A percentile compares a stretch with the other conserved stretches of the same genome.
These are phyloP conservation scores for Brachionus paranguensis DNA, from an alignment of 1,140 invertebrate genomes.

Conservation along the genomic window DNA sequence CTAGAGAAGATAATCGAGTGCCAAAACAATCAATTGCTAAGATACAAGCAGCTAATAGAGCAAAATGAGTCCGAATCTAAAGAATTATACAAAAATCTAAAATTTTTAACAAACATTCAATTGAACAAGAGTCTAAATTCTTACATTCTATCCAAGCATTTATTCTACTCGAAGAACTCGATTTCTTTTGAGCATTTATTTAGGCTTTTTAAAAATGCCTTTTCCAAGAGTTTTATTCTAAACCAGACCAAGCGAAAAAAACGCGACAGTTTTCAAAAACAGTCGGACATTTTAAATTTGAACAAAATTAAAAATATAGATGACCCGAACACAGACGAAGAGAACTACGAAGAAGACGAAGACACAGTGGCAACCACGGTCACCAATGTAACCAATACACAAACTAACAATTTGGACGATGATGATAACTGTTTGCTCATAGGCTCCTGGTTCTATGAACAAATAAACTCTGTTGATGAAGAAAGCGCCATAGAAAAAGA, in stretches of 20 bases:
- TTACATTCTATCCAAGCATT: neutral
- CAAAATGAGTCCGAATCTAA: neutral
- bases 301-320: slow-evolving; percentile 37
- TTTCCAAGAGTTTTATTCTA: neutral
- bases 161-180: neutral
- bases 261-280: neutral
- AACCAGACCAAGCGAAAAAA: neutral
- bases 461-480: neutral
- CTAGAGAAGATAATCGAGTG: neutral
- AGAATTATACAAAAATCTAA: neutral
- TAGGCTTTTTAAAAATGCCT: neutral
- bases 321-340: slow-evolving; percentile 22
- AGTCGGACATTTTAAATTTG: neutral
- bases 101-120: neutral
- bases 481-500: neutral
- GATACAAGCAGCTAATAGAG: neutral
- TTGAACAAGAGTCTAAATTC: neutral
- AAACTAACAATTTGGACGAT: neutral
- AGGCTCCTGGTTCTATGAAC: slow-evolving; percentile 28
- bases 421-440: neutral
- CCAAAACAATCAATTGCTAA: neutral
- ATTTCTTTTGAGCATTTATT: neutral
- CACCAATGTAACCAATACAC: neutral
- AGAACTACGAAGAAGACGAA: neutral
- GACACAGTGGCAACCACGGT: neutral